Conservation (phyloP, 1,140 invertebrate genomes). For the Temnothorax longispinosus region DNA sequence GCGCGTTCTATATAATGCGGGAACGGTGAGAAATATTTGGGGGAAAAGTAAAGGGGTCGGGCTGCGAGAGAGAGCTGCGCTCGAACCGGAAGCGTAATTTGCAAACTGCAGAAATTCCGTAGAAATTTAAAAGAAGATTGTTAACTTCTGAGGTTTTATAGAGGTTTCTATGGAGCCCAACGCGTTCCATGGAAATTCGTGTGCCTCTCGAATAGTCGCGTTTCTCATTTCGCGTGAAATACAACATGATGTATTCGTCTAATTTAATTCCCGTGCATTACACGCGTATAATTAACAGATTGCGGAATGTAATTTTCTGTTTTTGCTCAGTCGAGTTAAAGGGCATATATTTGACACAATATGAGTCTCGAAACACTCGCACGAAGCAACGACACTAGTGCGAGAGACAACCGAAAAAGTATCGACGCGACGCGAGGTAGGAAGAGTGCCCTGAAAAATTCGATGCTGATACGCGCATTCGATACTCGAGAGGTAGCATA, state of each 20-base stretch:
- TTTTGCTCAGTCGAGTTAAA: background rate
- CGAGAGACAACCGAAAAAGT: background rate
- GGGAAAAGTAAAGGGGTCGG: conserved; percentile 2
- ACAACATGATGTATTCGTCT: background rate
- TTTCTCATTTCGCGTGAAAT: background rate
- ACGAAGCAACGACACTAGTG: background rate
- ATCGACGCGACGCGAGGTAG: background rate
- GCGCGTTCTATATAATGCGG: conserved; percentile 39
- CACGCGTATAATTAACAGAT: conserved; percentile 18
- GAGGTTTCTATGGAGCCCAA: background rate
- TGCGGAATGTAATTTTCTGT: background rate
- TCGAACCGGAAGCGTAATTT: conserved; percentile 14
- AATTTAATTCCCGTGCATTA: background rate
- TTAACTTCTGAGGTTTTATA: background rate
- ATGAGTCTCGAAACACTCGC: conserved; percentile 5
- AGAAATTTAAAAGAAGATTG: background rate
- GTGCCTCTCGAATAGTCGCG: no score
- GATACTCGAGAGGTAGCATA: conserved; percentile 53
- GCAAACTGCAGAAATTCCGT: background rate
- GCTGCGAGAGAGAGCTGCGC: background rate
- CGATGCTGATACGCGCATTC: conserved; percentile 53
- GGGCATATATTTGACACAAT: background rate
- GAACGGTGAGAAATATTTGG: conserved; percentile 51
- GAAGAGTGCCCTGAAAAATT: conserved; percentile 49
- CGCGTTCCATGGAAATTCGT: background rate